Percentiles rank a stretch among this genome's conserved stretches.
Conservation (phyloP, 2,888 invertebrate species). For the Platycheirus albimanus region DNA sequence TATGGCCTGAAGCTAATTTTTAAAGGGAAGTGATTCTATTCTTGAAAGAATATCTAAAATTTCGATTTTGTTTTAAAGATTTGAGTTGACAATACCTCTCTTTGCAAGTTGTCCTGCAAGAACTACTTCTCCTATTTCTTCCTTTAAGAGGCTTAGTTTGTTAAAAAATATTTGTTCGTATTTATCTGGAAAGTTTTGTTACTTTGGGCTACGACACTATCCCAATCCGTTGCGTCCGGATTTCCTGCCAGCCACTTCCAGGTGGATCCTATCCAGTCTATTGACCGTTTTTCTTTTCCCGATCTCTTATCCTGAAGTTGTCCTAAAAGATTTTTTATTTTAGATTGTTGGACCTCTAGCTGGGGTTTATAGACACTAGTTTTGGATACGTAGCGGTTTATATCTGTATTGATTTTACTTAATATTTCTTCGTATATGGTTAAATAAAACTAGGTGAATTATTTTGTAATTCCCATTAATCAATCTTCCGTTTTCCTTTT, state of each 20-base stretch:
- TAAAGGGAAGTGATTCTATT: constrained; percentile 69
- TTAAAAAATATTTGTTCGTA: constrained; percentile 22
- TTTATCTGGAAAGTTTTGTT: not conserved
- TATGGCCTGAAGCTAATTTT: constrained; percentile 24
- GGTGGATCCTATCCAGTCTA: constrained; percentile 50
- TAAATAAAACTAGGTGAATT: constrained; percentile 71
- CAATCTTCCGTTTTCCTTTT: constrained; percentile 53
- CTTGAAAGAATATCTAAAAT: constrained; percentile 64
- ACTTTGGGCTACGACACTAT: too few relatives aligned
- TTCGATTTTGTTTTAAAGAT: constrained; percentile 61
- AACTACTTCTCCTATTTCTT: constrained; percentile 36
- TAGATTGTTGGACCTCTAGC: not conserved
- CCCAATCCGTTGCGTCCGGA: too few relatives aligned
- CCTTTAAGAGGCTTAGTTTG: constrained; percentile 5
- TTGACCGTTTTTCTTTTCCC: constrained; percentile 40
- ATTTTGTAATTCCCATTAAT: constrained; percentile 58
- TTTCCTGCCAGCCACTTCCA: too few relatives aligned
- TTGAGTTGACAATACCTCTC: constrained; percentile 63
- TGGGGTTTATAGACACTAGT: not conserved
- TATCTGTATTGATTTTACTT: not conserved
- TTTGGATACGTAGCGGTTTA: not conserved
- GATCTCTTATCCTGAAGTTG: not conserved
- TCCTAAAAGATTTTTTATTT: not conserved
- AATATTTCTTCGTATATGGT: not conserved
- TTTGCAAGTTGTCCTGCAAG: constrained; percentile 49